Percentiles rank a stretch among this genome's conserved stretches.
Evolutionary conservation across 2,888 invertebrate genomes (phyloP).

Genomic region (Calameuta filiformis): DNA sequence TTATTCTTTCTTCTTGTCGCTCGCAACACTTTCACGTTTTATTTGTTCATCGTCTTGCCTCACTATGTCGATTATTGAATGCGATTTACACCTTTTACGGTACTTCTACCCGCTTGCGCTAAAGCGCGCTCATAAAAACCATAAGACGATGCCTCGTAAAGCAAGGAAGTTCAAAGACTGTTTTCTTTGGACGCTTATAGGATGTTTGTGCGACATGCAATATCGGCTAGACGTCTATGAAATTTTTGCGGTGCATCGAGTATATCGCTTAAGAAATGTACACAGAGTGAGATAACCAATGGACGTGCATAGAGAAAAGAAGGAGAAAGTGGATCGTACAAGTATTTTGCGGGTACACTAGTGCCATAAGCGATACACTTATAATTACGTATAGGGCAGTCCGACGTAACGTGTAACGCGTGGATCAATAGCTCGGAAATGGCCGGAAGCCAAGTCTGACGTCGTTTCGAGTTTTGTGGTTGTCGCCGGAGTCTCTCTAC

Average conservation of each 20-base stretch:
- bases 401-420: conserved; percentile 54
- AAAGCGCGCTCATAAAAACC: background rate
- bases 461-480: conserved; percentile 63
- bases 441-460: conserved; percentile 64
- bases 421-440: conserved; percentile 63
- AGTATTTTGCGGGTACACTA: background rate
- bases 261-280: background rate
- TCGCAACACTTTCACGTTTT: background rate
- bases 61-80: background rate
- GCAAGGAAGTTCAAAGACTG: no score
- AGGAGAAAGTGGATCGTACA: background rate
- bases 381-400: conserved; percentile 59
- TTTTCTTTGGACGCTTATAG: background rate
- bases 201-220: background rate
- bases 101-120: background rate
- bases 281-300: background rate
- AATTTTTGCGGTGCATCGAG: background rate
- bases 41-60: background rate
- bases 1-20: background rate
- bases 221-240: background rate
- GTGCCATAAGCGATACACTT: conserved; percentile 46
- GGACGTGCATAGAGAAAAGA: background rate
- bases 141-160: no score
- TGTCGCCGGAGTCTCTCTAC: conserved; percentile 48
- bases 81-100: background rate